Evolutionary conservation across 2,797 vertebrate species (phyloP), one percentile per base, ranked within the genome.

Genomic region (Poecilia picta): DNA sequence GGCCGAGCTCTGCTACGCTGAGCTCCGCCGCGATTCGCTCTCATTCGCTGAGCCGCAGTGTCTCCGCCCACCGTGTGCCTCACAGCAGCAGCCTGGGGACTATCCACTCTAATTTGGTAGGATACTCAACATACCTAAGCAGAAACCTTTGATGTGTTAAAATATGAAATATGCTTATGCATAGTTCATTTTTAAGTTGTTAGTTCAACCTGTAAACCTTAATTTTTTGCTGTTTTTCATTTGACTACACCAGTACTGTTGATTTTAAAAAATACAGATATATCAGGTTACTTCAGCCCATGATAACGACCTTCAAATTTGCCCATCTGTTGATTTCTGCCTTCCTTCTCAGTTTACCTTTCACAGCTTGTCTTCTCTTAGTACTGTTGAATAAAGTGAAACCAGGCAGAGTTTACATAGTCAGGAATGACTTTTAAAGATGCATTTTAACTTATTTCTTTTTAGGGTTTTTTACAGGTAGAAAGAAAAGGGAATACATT

Each of bases 11-110:
- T 0, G 96, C 94, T 1, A 53, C 49, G 1, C 49, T 23, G 49
- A 53, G 49, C 49, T 23, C 49, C 2, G 7, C 49, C 23, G 95
- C 93, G n/a, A 90, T 94, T 15, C 96, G 98, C 81, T 98, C 98
- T 76, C 97, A 98, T 85, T 99, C 98, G 39, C 95, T 99, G 85
- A 98, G 96, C 89, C 97, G 98, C 74, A 96, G 95, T 83, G 95
- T 96, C 76, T 97, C 97, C 78, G 89, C 96, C 18, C 88, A 92
- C 80, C 96, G 95, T 55, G 94, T 96, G 66, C 94, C 96, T 83
- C 97, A 96, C 83, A 93, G 96, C 92, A 95, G 94, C 92, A 96
- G 95, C 85, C 82, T 95, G 90, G 95, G 95, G 87, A 93, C 96
- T 78, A 90, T 96, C 85, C 96, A 96, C 86, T 93, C 97, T 75